A percentile compares a stretch with the other conserved stretches of the same genome.
Conservation (phyloP, 2,888 invertebrate genomes). For the Dicycla oo region DNA sequence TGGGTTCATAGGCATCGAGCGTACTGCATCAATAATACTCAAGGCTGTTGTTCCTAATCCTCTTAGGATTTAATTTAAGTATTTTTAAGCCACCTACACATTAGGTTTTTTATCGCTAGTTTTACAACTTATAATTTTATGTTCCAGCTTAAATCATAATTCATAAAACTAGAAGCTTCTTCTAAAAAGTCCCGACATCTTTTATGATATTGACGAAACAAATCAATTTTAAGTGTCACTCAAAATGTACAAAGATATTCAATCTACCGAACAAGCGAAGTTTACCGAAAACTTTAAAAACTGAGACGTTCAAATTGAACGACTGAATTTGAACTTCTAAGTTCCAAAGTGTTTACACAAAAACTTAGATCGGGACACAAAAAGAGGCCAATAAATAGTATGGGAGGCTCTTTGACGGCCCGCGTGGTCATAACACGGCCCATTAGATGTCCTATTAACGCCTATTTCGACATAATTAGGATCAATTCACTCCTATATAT, state of each 20-base stretch:
- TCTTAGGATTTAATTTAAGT: too few relatives aligned
- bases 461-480: constrained; percentile 90
- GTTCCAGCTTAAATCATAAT: constrained; percentile 16
- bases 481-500: constrained; percentile 84
- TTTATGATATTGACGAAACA: constrained; percentile 46
- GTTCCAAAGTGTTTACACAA: constrained; percentile 82
- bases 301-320: constrained; percentile 75
- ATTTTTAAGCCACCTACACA: constrained; percentile 15
- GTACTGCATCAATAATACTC: not conserved
- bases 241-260: constrained; percentile 53
- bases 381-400: constrained; percentile 86
- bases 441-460: constrained; percentile 89
- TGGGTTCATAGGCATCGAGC: not conserved
- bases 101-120: not conserved
- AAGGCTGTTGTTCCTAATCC: not conserved
- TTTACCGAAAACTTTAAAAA: constrained; percentile 49
- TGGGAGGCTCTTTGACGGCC: constrained; percentile 87
- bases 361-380: constrained; percentile 82
- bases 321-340: constrained; percentile 59
- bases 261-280: constrained; percentile 37
- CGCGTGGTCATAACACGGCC: constrained; percentile 83
- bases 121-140: constrained; percentile 25
- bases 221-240: constrained; percentile 53
- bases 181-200: constrained; percentile 30
- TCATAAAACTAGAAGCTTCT: constrained; percentile 25